Percentiles rank a stretch among this genome's conserved stretches.
These are phyloP conservation scores for Sphenodon punctatus DNA, from an alignment of 2,797 vertebrate species.

Conservation along the genomic window DNA sequence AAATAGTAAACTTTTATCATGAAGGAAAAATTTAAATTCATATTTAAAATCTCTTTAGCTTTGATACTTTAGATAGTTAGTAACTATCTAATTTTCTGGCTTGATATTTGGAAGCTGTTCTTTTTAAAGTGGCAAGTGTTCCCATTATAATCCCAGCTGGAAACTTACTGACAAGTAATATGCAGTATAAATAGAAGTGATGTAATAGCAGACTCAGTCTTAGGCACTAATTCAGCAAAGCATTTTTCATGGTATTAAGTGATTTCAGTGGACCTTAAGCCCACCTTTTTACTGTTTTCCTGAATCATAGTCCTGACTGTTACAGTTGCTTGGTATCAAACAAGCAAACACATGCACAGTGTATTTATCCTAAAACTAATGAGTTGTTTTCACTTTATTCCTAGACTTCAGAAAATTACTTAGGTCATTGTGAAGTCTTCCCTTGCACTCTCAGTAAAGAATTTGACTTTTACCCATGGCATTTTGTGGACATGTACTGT, in stretches of 20 bases:
- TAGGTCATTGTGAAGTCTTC: too few species aligned
- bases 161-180: background rate
- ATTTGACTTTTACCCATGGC: background rate
- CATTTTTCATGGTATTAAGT: background rate
- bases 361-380: too few species aligned
- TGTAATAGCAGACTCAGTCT: background rate
- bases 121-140: background rate
- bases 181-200: too few species aligned
- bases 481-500: too few species aligned
- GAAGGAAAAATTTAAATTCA: background rate
- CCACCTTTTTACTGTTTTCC: background rate
- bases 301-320: background rate
- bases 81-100: background rate
- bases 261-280: background rate
- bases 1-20: background rate
- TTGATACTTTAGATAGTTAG: too few species aligned
- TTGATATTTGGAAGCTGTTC: background rate
- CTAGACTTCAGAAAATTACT: too few species aligned
- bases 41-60: background rate
- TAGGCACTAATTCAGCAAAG: background rate
- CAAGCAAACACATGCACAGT: background rate
- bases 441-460: accelerated
- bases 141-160: background rate
- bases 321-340: background rate
- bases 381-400: too few species aligned